Evolutionary conservation across 2,113 vertebrate species (phyloP).

Genomic region (Bothrops jararaca): DNA sequence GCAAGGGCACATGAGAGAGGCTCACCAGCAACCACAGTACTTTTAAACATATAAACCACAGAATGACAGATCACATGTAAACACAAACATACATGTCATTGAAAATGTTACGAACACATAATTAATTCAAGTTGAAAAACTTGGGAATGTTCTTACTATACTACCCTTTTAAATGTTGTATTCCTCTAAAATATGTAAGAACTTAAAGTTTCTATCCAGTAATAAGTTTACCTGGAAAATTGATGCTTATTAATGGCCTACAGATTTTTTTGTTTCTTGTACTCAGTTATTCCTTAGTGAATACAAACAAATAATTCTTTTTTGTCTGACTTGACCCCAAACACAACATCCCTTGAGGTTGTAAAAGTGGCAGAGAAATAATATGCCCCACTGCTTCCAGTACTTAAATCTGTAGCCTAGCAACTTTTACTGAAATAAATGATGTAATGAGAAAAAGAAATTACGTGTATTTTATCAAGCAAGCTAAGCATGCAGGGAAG

Average conservation of each 20-base stretch:
- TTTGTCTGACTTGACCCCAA: neutral
- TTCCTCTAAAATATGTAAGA: neutral
- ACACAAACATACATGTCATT: neutral
- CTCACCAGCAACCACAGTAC: neutral
- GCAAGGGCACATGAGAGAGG: accelerated
- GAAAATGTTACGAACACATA: neutral
- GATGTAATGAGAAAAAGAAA: conserved; percentile 27
- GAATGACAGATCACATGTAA: neutral
- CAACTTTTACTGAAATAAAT: conserved; percentile 20
- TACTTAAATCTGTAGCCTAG: neutral
- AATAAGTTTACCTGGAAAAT: neutral
- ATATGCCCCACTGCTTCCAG: neutral
- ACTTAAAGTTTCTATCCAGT: neutral
- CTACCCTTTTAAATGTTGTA: neutral
- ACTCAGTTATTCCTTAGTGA: neutral
- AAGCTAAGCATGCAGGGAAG: neutral
- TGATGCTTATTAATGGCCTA: neutral
- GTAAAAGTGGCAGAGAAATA: neutral
- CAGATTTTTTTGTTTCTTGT: neutral
- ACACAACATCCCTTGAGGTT: neutral
- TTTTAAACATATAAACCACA: neutral
- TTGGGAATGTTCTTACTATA: neutral
- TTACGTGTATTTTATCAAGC: conserved; percentile 15
- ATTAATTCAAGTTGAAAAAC: neutral
- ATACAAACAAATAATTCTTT: neutral